phyloP scores from a whole-genome alignment of 2,113 vertebrate species.

The Oxygymnocypris stewartii region DNA sequence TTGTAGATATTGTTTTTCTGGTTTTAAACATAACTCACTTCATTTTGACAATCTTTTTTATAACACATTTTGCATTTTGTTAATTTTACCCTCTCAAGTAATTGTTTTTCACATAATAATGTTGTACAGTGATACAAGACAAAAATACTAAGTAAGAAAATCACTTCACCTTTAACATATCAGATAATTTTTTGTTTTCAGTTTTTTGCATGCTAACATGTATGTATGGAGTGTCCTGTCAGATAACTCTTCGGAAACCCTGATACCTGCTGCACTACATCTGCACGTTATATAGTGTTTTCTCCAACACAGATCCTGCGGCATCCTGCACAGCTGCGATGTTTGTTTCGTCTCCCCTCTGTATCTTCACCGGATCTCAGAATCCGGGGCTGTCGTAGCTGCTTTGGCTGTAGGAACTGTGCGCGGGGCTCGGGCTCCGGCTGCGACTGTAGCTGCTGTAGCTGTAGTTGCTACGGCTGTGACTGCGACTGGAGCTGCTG shows the following conservation, averaged over 20 bases:
- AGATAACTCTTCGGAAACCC: background rate
- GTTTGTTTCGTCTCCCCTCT: background rate
- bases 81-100: background rate
- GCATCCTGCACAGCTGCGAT: background rate
- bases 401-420: constrained; percentile 90
- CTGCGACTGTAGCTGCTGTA: constrained; percentile 80
- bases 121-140: background rate
- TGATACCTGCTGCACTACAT: background rate
- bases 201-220: background rate
- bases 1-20: background rate
- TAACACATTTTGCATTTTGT: background rate
- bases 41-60: background rate
- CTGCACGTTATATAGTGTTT: background rate
- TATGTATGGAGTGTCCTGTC: background rate
- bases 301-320: background rate
- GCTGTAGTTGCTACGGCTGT: constrained; percentile 80
- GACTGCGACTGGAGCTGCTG: constrained; percentile 82
- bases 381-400: constrained; percentile 92
- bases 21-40: background rate
- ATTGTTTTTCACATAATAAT: background rate
- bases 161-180: background rate
- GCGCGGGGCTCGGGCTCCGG: constrained; percentile 70
- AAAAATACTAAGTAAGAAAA: background rate
- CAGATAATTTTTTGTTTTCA: background rate
- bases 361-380: constrained; percentile 67